phyloP scores from a whole-genome alignment of 2,113 vertebrate species.

The Hippolais icterina region DNA sequence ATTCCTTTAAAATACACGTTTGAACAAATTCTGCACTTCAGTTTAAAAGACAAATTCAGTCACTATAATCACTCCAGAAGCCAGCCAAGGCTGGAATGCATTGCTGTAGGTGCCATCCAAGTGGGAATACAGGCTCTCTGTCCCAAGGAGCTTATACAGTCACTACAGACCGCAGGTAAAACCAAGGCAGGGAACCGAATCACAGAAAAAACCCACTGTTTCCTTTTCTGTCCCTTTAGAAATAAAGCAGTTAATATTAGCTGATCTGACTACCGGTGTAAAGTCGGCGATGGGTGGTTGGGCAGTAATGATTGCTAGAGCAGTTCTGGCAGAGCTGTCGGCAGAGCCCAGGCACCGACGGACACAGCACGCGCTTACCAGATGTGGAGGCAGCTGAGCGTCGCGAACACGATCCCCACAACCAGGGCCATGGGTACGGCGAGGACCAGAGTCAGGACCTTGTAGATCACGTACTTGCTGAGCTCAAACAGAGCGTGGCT shows the following conservation, averaged over 20 bases:
- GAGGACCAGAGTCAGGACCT: conserved; percentile 84
- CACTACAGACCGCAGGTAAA: not conserved
- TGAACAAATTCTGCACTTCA: not conserved
- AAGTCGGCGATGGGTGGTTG: rapidly evolving
- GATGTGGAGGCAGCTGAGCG: conserved; percentile 91
- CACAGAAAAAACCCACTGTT: not conserved
- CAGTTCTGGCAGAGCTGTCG: not conserved
- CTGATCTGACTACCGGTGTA: not conserved
- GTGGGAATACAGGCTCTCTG: not conserved
- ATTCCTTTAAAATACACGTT: not conserved
- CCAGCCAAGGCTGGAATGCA: not conserved
- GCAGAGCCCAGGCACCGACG: not conserved
- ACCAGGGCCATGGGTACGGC: conserved; percentile 88
- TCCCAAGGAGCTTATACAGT: not conserved
- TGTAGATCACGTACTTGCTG: conserved; percentile 87
- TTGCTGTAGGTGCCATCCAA: not conserved
- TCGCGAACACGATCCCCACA: conserved; percentile 83
- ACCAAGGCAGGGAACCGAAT: not conserved
- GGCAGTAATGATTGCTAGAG: rapidly evolving
- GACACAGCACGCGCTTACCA: conserved; percentile 77
- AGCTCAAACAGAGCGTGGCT: conserved; percentile 92
- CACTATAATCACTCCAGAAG: not conserved
- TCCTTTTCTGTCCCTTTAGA: not conserved
- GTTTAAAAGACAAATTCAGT: not conserved
- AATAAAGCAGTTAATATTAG: not conserved